Base-by-base conservation (phyloP, 2,797 vertebrate species). In the Perodicticus potto region DNA sequence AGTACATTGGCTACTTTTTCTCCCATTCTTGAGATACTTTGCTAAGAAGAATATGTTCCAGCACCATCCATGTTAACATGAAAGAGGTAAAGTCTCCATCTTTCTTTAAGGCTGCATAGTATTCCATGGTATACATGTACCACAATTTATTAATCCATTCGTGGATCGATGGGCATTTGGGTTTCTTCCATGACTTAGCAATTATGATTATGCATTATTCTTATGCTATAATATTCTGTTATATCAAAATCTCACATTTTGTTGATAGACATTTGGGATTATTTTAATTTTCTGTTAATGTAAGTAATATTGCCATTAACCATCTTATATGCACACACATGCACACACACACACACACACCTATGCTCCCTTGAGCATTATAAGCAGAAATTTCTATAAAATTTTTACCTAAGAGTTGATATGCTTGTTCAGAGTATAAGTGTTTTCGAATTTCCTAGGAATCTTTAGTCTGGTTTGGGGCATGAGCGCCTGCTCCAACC, bases 361-460 rank as follows among this genome's bases (percentile, higher is more conserved):
- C n/a, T 34, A 53, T 22, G 70, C 55, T 45, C 53, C 67, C 7
- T 80, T 85, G 67, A 85, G 37, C 16, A 70, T 65, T 65, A 45
- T 22, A 55, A 82, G 25, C 61, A 78, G 59, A 49, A 5, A 82
- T 88, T 72, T 53, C 40, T 86, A 20, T 82, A 73, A 5, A 2
- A 76, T n/a, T 81, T 89, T 78, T 83, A 77, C 78, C 43, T 78
- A 53, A 17, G 2, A 45, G 8, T 78, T 14, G 43, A 73, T 83
- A 90, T 87, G 9, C 32, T 78, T 43, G 20, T 86, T 83, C 23
- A n/a, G 12, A 53, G 4, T 59, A 53, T 32, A 12, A 77, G 11
- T 80, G 61, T 89, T 76, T 86, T 95, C 55, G 82, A 59, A 82
- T 61, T 72, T 67, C 40, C 20, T 69, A 86, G 61, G 11, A 67